Evolutionary conservation across 2,888 invertebrate species (phyloP), one percentile per base, ranked within the genome.

Genomic region (Polydrusus pterygomalis): DNA sequence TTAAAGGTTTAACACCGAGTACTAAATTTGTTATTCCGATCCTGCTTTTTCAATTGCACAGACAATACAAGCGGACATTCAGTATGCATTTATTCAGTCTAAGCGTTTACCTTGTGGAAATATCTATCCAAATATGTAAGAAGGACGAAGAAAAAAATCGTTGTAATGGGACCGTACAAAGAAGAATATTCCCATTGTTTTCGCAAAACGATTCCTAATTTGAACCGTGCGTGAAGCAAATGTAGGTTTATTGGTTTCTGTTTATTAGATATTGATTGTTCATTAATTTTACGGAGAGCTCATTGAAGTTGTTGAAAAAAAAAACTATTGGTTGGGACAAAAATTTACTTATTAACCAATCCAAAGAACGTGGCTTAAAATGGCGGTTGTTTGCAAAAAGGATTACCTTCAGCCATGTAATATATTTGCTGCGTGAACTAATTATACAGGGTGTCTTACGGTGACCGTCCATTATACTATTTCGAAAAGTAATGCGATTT

Each of bases 31-130:
- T 34, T 8, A 54, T 15, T 54, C 51, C 69, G 11, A 15, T 7
- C 54, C 69, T 69, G 69, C 1, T 18, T 51, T 54, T 25, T 34
- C 34, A 9, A 51, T 17, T 34, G 30, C 18, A 30, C 56, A 18
- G 34, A 7, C 34, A 34, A 10, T 43, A 18, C 68, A 69, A 17
- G n/a, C 47, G 38, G 40, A 63, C 70, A 38, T 47, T 65, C 30
- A n/a, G 65, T 51, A 70, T 70, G 34, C 64, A 75, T 70, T 51
- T 70, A 74, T 75, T 70, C 68, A 56, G 54, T 45, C 70, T 38
- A 38, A 63, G 60, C 75, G 56, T 70, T 75, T 75, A 60, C 75
- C 75, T 75, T 75, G 72, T 73, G 75, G 65, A 75, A 64, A 69
- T 70, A 34, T 63, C 58, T 58, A 56, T 64, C 75, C 75, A 75